Evolutionary conservation across 2,888 invertebrate genomes (phyloP), one percentile per base, ranked within the genome.

Genomic region (Latrodectus elegans): DNA sequence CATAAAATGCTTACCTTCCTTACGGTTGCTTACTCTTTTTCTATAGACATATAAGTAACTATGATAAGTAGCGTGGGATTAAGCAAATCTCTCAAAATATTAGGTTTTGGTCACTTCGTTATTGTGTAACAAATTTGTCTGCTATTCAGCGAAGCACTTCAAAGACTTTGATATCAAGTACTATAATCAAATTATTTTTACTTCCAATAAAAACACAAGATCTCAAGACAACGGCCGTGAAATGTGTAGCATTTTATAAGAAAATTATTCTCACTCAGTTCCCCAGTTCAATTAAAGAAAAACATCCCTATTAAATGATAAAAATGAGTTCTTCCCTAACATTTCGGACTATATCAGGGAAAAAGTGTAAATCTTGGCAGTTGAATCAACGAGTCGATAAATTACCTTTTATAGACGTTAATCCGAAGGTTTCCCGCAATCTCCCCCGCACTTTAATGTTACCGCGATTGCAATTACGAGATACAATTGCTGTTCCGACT

Each of bases 391-490:
- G 65, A 53, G 51, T 72, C 81, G 81, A 81, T 81, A 81, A 81
- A 81, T 73, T 81, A 81, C 81, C 81, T 81, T 81, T 81, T 81
- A 81, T 81, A 65, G 81, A 53, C 73, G 26, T 67, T 81, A 81
- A 81, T 81, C 81, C 72, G 65, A 51, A 52, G 73, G 81, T 81
- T 81, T 73, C 65, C 71, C 81, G 67, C 79, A 60, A 80, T 80
- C 79, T 80, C 79, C 49, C 60, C 60, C 60, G 79, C 81, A 73
- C 73, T 81, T 81, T 73, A 81, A 49, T 53, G 73, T 26, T 52
- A 81, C 81, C 81, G 67, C 81, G 81, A 81, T 73, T 81, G 81
- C 81, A 81, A 81, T 81, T 81, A 81, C 81, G 72, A 72, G 80
- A 81, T 81, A 81, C 80, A 81, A 81, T 81, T 81, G 81, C 81